Base-by-base conservation (phyloP, 2,888 invertebrate genomes). In the Iphiclides podalirius region DNA sequence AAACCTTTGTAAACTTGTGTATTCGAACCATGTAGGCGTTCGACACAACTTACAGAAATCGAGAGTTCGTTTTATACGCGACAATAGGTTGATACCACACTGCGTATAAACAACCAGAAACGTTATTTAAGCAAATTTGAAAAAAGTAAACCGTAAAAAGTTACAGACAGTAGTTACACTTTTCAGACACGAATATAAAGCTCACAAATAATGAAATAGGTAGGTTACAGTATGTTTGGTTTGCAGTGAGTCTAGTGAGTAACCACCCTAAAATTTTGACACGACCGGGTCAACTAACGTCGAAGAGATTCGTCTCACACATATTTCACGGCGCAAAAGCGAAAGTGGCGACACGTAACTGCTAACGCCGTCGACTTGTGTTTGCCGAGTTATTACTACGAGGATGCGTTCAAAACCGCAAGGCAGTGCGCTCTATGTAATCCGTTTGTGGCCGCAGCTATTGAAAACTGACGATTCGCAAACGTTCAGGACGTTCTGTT, bases 301-400 rank as follows among this genome's bases (percentile, higher is more conserved):
- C 42, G 47, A 52, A 52, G 52, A 49, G 60, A 67, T 67, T 65
- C 59, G 65, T 59, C 58, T 55, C 63, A 56, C 57, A 49, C 54
- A 47, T 47, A 51, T 42, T 31, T 39, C 47, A 49, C 45, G 44
- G 20, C 26, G 48, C 45, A 51, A 61, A 63, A 64, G 63, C 63
- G 66, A 67, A 66, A 67, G 67, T 61, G 59, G 50, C 42, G 41
- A 53, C 48, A 50, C 52, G 54, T 55, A 56, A 54, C 53, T 52
- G 6, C 8, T 43, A 47, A 47, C 34, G 41, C 45, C 41, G 45
- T 44, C 33, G 34, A 13, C 36, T 17, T 33, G 13, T 41, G 31
- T 48, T 34, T 47, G 39, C 35, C 2, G 16, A 33, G 26, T 14
- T 45, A 36, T 47, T 46, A 33, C 31, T 23, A 36, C 34, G 34